Evolutionary conservation across 2,888 invertebrate genomes (phyloP), one percentile per base, ranked within the genome.

Genomic region (Sinelater perroti): DNA sequence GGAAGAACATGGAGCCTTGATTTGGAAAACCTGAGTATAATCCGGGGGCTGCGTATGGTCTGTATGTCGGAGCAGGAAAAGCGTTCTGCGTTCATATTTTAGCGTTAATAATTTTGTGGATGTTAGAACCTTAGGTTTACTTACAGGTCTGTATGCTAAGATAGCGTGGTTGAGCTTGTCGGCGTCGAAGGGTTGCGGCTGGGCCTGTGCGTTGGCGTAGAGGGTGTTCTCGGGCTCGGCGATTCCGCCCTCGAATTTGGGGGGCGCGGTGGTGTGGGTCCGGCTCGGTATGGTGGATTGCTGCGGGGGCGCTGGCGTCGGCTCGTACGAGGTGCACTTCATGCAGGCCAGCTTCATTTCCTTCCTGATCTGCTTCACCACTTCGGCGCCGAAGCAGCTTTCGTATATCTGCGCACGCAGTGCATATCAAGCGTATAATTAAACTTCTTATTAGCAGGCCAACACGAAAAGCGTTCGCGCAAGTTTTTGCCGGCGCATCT

Each of bases 331-430:
- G 26, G 85, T 82, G 67, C 88, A 87, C 77, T 87, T 87, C 31
- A 82, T 78, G 62, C 86, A 85, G 0, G 88, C 87, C 11, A 82
- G 82, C 72, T 85, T 86, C 81, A 87, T 83, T 76, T 87, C 88
- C 73, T 82, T 82, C 28, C 87, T 80, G 36, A 87, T 86, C 79
- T 87, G 85, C 69, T 85, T 85, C 2, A 87, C 82, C 1, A 87
- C 85, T 69, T 87, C 85, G 1, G 83, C 80, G 0, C 88, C 87
- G 62, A 87, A 87, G 70, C 88, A 88, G 68, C 87, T 87, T 76
- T 88, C 87, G 69, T 87, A 87, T 66, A 88, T 87, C 87, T 87
- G 74, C n/a, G n/a, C 28, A 75, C 72, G n/a, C n/a, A n/a, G n/a
- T n/a, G n/a, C n/a, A n/a, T n/a, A n/a, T n/a, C n/a, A n/a, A n/a